Conservation (phyloP, 2,888 invertebrate genomes). For the Tribolium freemani region DNA sequence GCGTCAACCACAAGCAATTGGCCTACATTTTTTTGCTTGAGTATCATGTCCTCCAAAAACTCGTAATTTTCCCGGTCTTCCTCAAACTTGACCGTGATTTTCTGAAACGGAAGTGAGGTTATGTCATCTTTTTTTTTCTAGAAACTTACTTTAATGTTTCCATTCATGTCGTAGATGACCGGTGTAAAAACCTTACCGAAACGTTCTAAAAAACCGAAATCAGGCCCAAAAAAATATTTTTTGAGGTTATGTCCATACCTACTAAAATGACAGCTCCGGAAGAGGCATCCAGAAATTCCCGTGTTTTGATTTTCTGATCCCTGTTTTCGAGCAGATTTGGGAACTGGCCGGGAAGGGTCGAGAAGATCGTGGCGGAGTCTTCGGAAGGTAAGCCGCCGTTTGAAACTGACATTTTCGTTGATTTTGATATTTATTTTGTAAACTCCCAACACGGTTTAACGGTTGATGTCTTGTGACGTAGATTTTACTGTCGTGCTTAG, state of each 20-base stretch:
- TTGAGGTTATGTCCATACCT: conserved; percentile 48
- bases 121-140: conserved; percentile 72
- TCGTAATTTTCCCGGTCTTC: conserved; percentile 70
- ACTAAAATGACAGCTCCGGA: conserved; percentile 51
- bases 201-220: conserved; percentile 33
- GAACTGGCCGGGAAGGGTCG: conserved; percentile 24
- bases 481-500: too few species aligned
- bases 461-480: not conserved
- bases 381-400: conserved; percentile 23
- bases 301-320: conserved; percentile 52
- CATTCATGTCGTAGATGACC: conserved; percentile 82
- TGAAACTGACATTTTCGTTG: conserved; percentile 31
- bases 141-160: conserved; percentile 80
- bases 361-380: conserved; percentile 27
- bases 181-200: conserved; percentile 82
- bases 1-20: conserved; percentile 73
- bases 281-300: conserved; percentile 56
- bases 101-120: conserved; percentile 63
- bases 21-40: conserved; percentile 72
- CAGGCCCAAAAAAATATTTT: not conserved
- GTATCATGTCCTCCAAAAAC: conserved; percentile 79
- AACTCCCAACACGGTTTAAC: not conserved
- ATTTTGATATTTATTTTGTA: too few species aligned
- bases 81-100: conserved; percentile 73
- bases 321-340: not conserved